Base-by-base conservation (phyloP, 2,888 invertebrate species). In the Epinotia ramella region DNA sequence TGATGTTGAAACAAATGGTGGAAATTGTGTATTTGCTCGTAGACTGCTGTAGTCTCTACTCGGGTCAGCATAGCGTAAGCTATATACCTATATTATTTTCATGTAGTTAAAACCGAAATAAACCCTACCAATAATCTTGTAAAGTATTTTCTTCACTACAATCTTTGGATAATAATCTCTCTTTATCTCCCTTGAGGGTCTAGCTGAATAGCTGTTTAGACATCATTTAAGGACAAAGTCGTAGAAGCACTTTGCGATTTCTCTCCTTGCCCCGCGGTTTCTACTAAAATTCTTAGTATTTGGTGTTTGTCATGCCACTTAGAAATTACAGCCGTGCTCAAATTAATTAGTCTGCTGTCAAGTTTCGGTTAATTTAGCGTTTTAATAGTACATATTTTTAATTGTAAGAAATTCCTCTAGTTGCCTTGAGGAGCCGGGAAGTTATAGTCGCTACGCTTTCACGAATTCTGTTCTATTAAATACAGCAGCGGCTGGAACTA, bases 1-100 rank as follows among this genome's bases (percentile, higher is more conserved):
- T 53, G 62, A 62, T 66, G 76, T 67, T 56, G 67, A 76, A 71
- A 72, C 72, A 76, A 76, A 76, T 67, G 67, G 76, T 20, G 62
- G 18, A 57, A 63, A 67, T 62, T 72, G 75, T 63, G 64, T 72
- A 18, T 72, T 72, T 71, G 63, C 60, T 44, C 64, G 3, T n/a
- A 20, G 44, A 18, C 40, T 44, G 65, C 3, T 24, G 18, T 18
- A 40, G 49, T 62, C 12, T 70, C 46, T 53, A 44, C 40, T 40
- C 13, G 20, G 49, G 40, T 40, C 40, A 40, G 7, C 40, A 7
- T 40, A 40, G 40, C 40, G 4, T 40, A 40, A 40, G 40, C 40
- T 40, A 9, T 9, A 40, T 40, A 33, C n/a, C n/a, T 33, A 33
- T 33, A 33, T 6, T 33, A 0, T 46, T 46, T 11, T 44, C 44